phyloP scores from a whole-genome alignment of 2,113 vertebrate species.

The Gadus chalcogrammus region DNA sequence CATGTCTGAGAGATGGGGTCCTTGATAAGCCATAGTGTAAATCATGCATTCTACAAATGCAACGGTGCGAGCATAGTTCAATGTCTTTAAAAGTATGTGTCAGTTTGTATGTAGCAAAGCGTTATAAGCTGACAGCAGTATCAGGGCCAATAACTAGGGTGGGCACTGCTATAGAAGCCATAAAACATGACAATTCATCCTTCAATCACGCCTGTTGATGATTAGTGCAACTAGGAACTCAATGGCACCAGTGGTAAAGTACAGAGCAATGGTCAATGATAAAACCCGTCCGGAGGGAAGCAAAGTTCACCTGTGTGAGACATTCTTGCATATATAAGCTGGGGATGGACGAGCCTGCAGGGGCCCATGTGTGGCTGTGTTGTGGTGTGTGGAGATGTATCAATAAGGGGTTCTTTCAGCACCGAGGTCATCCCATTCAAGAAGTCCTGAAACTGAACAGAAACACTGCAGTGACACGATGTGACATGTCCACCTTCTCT shows the following conservation, averaged over 20 bases:
- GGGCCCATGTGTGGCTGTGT: conserved; percentile 2
- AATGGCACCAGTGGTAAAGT: conserved; percentile 59
- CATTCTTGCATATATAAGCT: conserved; percentile 18
- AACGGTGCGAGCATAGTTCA: conserved; percentile 29
- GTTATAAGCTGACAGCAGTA: conserved; percentile 14
- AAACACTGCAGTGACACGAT: no score
- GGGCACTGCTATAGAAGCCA: conserved; percentile 36
- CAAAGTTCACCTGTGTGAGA: conserved; percentile 63
- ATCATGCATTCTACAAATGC: conserved; percentile 33
- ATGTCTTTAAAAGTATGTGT: conserved; percentile 25
- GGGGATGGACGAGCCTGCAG: background rate
- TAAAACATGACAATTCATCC: conserved; percentile 44
- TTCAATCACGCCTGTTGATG: conserved; percentile 20
- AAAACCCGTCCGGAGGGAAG: conserved; percentile 61
- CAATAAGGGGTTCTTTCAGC: conserved; percentile 34
- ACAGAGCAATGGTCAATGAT: conserved; percentile 65
- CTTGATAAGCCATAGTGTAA: conserved; percentile 35
- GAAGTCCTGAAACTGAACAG: background rate
- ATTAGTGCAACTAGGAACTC: conserved; percentile 33
- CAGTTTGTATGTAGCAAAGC: background rate
- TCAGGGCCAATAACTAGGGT: conserved; percentile 15
- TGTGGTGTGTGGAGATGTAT: no score
- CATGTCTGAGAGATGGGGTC: conserved; percentile 26
- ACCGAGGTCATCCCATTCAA: background rate
- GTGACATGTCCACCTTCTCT: background rate